phyloP scores from a whole-genome alignment of 2,888 invertebrate species.

The Bellardia bayeri region DNA sequence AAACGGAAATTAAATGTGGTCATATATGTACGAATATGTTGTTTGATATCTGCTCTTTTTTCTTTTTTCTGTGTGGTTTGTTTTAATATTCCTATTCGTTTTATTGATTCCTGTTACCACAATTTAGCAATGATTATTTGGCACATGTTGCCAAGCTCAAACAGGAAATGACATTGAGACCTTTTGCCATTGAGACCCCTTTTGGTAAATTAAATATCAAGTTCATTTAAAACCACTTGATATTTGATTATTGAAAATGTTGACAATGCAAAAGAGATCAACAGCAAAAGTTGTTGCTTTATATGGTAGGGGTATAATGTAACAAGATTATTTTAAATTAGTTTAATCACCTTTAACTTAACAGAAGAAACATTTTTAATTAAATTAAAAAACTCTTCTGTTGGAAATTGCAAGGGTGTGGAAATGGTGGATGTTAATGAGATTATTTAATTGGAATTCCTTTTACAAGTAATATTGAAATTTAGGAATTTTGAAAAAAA shows the following conservation, averaged over 20 bases:
- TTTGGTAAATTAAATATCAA: conserved; percentile 58
- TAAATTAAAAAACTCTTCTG: background rate
- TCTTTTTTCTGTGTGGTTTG: conserved; percentile 41
- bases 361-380: background rate
- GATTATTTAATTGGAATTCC: too few species aligned
- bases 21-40: conserved; percentile 1
- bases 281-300: background rate
- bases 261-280: background rate
- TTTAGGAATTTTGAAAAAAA: too few species aligned
- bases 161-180: conserved; percentile 66
- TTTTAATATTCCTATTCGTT: background rate
- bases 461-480: too few species aligned
- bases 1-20: conserved; percentile 73
- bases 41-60: background rate
- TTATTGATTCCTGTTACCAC: conserved; percentile 53
- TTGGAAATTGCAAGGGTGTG: too few species aligned
- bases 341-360: conserved; percentile 19
- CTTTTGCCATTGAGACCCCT: conserved; percentile 48
- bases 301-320: background rate
- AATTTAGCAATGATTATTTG: conserved; percentile 38
- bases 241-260: background rate
- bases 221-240: conserved; percentile 47
- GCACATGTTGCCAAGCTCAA: conserved; percentile 17
- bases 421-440: too few species aligned
- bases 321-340: conserved; percentile 41